phyloP scores from a whole-genome alignment of 2,113 vertebrate genomes.

The Hypocryptadius cinnamomeus region DNA sequence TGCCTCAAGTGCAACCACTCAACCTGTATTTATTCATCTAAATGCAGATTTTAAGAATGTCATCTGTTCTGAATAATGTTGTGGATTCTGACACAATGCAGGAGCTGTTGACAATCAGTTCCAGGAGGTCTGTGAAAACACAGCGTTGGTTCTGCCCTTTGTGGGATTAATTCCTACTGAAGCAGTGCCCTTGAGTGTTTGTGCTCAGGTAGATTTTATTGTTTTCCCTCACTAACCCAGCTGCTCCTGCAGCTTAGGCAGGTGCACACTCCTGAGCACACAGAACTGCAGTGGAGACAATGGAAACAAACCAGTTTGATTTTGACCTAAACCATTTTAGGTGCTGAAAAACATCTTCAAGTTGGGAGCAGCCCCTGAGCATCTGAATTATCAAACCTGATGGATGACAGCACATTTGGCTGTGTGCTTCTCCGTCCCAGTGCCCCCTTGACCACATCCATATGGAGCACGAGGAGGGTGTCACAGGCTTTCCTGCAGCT shows the following conservation, averaged over 20 bases:
- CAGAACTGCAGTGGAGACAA: background rate
- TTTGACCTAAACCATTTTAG: background rate
- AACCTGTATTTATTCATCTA: background rate
- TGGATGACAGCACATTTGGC: background rate
- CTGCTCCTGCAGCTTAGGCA: background rate
- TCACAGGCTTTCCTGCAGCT: background rate
- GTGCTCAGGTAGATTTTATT: background rate
- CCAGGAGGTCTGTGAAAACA: background rate
- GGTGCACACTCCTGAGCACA: background rate
- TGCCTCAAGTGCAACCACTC: background rate
- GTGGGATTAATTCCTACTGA: background rate
- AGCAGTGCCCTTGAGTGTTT: background rate
- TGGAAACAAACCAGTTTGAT: background rate
- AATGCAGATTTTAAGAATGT: slow-evolving; percentile 7
- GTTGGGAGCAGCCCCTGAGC: background rate
- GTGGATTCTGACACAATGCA: background rate
- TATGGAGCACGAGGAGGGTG: background rate
- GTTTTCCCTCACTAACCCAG: background rate
- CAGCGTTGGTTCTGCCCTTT: rapidly evolving
- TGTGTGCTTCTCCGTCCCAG: rapidly evolving
- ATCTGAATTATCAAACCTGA: background rate
- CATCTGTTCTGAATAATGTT: background rate
- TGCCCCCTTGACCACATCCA: background rate
- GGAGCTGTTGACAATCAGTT: background rate
- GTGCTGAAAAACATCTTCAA: background rate